Evolutionary conservation across 2,113 vertebrate genomes (phyloP).

Genomic region (Rynchops niger): DNA sequence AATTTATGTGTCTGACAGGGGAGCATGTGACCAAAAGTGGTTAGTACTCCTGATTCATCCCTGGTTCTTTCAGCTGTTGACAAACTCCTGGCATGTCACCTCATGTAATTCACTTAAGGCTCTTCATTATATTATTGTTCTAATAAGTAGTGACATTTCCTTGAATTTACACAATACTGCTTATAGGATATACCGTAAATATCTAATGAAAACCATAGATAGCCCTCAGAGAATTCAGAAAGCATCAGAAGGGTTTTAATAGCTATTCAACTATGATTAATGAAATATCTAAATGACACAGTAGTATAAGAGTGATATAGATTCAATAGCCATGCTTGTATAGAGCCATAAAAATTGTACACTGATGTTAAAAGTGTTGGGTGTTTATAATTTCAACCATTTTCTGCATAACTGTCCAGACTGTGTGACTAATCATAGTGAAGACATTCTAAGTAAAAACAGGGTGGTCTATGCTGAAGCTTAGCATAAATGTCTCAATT

Average conservation of each 20-base stretch:
- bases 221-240: not conserved
- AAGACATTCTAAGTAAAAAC: not conserved
- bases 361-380: not conserved
- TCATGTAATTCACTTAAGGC: not conserved
- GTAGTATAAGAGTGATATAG: not conserved
- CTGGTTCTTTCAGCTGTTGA: not conserved
- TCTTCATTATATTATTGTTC: not conserved
- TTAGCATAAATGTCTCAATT: not conserved
- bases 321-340: not conserved
- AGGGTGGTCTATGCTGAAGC: not conserved
- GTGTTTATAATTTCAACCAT: not conserved
- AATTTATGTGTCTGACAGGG: not conserved
- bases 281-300: not conserved
- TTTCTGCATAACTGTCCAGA: not conserved
- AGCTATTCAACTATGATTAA: not conserved
- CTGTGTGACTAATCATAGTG: not conserved
- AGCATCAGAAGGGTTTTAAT: not conserved
- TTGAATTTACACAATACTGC: conserved; percentile 19
- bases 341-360: not conserved
- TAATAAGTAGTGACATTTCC: conserved; percentile 35
- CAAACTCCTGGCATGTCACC: not conserved
- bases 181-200: conserved; percentile 4
- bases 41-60: not conserved
- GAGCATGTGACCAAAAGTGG: not conserved
- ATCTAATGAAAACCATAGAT: not conserved